Conservation (phyloP, 2,888 invertebrate species). For the Metellina segmentata region DNA sequence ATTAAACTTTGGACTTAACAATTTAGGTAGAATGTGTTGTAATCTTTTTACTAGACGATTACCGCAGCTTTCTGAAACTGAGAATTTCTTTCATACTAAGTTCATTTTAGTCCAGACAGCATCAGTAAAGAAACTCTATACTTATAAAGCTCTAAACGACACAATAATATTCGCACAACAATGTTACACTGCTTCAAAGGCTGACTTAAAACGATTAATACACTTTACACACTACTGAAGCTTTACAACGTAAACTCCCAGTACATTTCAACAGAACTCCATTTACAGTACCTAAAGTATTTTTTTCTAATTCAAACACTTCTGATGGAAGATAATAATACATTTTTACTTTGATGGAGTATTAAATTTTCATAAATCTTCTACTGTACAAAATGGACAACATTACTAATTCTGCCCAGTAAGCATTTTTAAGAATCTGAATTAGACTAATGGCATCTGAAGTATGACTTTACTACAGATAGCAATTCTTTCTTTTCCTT, state of each 20-base stretch:
- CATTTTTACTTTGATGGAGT: constrained; percentile 62
- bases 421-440: constrained; percentile 6
- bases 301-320: constrained; percentile 34
- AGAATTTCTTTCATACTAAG: constrained; percentile 55
- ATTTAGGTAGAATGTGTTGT: too few relatives aligned
- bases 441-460: not conserved
- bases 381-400: constrained; percentile 52
- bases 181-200: constrained; percentile 11
- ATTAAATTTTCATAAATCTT: constrained; percentile 8
- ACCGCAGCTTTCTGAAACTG: not conserved
- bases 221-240: constrained; percentile 32
- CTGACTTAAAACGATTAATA: constrained; percentile 5
- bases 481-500: too few relatives aligned
- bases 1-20: too few relatives aligned
- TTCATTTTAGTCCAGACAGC: constrained; percentile 37
- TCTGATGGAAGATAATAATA: constrained; percentile 60
- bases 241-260: constrained; percentile 10
- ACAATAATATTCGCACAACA: constrained; percentile 26
- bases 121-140: constrained; percentile 22
- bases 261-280: constrained; percentile 30
- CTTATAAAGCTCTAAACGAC: constrained; percentile 49
- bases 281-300: constrained; percentile 36
- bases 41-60: not conserved
- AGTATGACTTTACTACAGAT: too few relatives aligned
- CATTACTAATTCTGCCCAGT: constrained; percentile 29